These are phyloP conservation scores for Thereva unica DNA, from an alignment of 2,888 invertebrate species.

Conservation along the genomic window DNA sequence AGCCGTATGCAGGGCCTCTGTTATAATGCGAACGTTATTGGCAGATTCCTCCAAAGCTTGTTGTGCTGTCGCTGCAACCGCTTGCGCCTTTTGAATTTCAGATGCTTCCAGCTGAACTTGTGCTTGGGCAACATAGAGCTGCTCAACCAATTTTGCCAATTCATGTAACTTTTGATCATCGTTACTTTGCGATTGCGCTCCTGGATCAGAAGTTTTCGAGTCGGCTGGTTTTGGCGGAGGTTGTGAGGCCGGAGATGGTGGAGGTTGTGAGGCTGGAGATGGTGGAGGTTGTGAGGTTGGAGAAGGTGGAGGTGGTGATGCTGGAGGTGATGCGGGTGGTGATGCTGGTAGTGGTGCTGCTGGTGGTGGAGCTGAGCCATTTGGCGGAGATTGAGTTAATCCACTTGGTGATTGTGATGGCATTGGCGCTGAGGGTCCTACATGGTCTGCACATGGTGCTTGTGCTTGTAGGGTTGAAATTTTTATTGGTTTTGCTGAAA, in stretches of 20 bases:
- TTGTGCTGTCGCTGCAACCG: slow-evolving; percentile 54
- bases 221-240: not conserved
- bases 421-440: too few relatives aligned
- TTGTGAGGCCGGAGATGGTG: not conserved
- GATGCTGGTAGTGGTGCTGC: not conserved
- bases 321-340: not conserved
- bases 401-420: too few relatives aligned
- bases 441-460: too few relatives aligned
- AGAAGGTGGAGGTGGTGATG: slow-evolving; percentile 2
- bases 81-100: slow-evolving; percentile 55
- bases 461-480: too few relatives aligned
- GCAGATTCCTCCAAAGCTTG: slow-evolving; percentile 54
- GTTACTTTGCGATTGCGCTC: not conserved
- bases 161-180: slow-evolving; percentile 25
- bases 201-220: not conserved
- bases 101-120: slow-evolving; percentile 56
- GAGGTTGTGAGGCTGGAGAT: not conserved
- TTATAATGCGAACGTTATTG: slow-evolving; percentile 54
- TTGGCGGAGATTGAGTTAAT: not conserved
- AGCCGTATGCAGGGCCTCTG: slow-evolving; percentile 54
- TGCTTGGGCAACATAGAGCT: slow-evolving; percentile 55
- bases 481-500: too few relatives aligned
- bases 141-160: slow-evolving; percentile 52
- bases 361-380: not conserved
- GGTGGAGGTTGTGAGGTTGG: not conserved